Conservation (phyloP, 2,888 invertebrate genomes). For the Orchestes rusci region DNA sequence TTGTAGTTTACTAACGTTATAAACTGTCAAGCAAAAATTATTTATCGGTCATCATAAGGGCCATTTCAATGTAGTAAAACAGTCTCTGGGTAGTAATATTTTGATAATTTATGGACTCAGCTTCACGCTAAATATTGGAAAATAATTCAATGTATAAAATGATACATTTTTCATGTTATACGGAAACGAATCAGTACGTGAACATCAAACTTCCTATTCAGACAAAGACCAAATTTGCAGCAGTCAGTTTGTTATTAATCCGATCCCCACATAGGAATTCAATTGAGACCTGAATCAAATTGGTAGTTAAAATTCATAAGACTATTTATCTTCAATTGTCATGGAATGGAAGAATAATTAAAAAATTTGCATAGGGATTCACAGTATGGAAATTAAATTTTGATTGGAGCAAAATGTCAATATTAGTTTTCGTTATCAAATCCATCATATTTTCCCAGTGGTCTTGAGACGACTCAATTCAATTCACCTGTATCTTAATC, state of each 20-base stretch:
- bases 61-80: conserved; percentile 15
- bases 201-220: too few relatives aligned
- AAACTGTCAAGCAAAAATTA: conserved; percentile 19
- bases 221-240: too few relatives aligned
- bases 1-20: conserved; percentile 16
- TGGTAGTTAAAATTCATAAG: conserved; percentile 22
- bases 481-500: conserved; percentile 24
- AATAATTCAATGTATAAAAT: too few relatives aligned
- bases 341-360: conserved; percentile 23
- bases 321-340: conserved; percentile 21
- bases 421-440: too few relatives aligned
- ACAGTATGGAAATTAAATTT: conserved; percentile 17
- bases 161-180: too few relatives aligned
- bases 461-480: too few relatives aligned
- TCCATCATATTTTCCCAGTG: too few relatives aligned
- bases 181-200: too few relatives aligned
- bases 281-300: conserved; percentile 13
- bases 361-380: conserved; percentile 21
- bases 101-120: conserved; percentile 14
- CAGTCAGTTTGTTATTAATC: too few relatives aligned
- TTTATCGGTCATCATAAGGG: conserved; percentile 17
- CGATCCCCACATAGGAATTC: too few relatives aligned
- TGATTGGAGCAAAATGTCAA: conserved; percentile 11
- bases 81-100: conserved; percentile 14
- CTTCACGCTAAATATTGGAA: too few relatives aligned